Base-by-base conservation (phyloP, 2,888 invertebrate genomes). In the Drosophila atripex region DNA sequence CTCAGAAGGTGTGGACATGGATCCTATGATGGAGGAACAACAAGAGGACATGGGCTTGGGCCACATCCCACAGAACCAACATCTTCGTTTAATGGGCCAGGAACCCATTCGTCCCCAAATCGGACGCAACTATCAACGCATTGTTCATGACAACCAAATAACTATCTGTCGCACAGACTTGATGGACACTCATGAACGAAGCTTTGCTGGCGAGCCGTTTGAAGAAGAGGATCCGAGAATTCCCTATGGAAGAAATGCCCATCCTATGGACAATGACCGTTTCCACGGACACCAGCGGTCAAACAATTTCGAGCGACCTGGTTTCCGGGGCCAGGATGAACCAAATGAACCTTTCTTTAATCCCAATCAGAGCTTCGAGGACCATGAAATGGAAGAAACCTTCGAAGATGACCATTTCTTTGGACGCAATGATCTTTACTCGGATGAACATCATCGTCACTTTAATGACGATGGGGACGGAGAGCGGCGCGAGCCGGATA, bases 91-190 rank as follows among this genome's bases (percentile, higher is more conserved):
- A 3, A 14, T 28, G 8, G 21, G 38, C 3, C 23, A 8, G 8
- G 30, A 45, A 1, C n/a, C 14, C 5, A 12, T 23, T 12, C n/a
- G 32, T 1, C 28, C 23, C 0, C 53, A 46, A 63, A 30, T 45
- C 9, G 14, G 53, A 12, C 45, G 9, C 30, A 64, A 53, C 11
- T 64, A 64, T 14, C 64, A 64, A 12, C 64, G 64, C 6, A 46
- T 64, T 46, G 53, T 64, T 8, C 53, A 64, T 9, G 16, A 64
- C 8, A 46, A 64, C 39, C 63, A 63, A 64, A 64, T 64, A 30
- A 64, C 46, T 1, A 30, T 64, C 0, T 46, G 53, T 25, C 64
- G 64, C 30, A 32, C 63, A 2, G 64, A 64, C 9, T 53, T 38
- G 64, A 25, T 53, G 11, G 45, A 64, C 9, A 6, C 8, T 9